These are phyloP conservation scores for Meloidogyne floridensis DNA, from an alignment of 1,140 invertebrate species.

Conservation along the genomic window DNA sequence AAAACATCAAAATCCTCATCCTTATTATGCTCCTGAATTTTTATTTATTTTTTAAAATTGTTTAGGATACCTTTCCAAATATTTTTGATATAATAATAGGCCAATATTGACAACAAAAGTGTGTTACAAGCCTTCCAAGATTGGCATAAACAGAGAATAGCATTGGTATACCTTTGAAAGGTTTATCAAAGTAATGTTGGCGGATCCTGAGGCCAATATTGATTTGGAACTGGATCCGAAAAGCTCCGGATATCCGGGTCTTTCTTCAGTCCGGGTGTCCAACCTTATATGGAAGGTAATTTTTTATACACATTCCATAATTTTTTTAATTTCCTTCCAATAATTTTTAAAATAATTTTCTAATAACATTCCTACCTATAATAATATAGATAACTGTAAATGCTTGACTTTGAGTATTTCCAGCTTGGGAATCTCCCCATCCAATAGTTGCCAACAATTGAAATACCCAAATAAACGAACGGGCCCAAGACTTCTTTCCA, in stretches of 20 bases:
- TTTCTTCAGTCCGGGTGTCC: no score
- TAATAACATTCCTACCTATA: background rate
- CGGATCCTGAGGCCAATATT: no score
- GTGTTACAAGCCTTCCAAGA: slow-evolving; percentile 10
- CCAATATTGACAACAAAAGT: slow-evolving; percentile 23
- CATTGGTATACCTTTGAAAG: slow-evolving; percentile 14
- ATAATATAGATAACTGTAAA: slow-evolving; percentile 28
- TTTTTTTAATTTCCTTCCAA: no score
- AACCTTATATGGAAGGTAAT: no score
- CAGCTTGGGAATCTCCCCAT: slow-evolving; percentile 26
- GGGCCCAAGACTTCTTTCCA: slow-evolving; percentile 25
- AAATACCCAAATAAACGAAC: slow-evolving; percentile 25
- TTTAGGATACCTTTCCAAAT: background rate
- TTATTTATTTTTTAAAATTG: background rate
- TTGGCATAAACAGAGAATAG: slow-evolving; percentile 28
- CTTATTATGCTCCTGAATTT: background rate
- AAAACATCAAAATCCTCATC: background rate
- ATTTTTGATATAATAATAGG: slow-evolving; percentile 11
- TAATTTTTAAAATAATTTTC: background rate
- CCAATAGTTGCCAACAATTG: slow-evolving; percentile 24
- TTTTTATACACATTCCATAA: no score
- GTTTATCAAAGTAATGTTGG: no score
- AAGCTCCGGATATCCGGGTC: no score
- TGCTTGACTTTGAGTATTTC: slow-evolving; percentile 17
- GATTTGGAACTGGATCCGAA: no score